Conservation (phyloP, 2,888 invertebrate genomes). For the Meganola albula region DNA sequence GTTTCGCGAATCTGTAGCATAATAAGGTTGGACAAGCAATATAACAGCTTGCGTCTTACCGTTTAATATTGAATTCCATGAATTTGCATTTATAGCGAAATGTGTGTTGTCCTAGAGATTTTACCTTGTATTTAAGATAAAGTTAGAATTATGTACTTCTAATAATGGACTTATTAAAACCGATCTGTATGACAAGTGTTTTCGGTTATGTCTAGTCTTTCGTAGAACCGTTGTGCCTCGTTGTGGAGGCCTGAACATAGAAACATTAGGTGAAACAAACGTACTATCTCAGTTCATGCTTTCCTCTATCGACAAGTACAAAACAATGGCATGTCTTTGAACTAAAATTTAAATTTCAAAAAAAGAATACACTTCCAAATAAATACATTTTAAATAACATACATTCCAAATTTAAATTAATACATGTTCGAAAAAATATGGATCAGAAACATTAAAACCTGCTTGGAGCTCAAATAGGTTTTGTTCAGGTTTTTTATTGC, state of each 20-base stretch:
- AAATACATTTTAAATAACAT: too few relatives aligned
- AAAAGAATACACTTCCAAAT: too few relatives aligned
- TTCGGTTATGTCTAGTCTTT: slow-evolving; percentile 65
- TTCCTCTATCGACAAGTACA: slow-evolving; percentile 69
- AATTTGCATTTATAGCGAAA: slow-evolving; percentile 78
- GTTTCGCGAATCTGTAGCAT: slow-evolving; percentile 64
- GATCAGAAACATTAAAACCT: too few relatives aligned
- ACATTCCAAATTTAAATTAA: too few relatives aligned
- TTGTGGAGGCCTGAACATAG: slow-evolving; percentile 39
- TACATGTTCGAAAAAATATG: too few relatives aligned
- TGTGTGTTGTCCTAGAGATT: slow-evolving; percentile 75
- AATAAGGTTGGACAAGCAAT: slow-evolving; percentile 61
- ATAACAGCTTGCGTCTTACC: slow-evolving; percentile 49
- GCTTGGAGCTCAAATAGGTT: too few relatives aligned
- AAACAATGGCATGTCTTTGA: slow-evolving; percentile 62
- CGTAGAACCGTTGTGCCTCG: slow-evolving; percentile 43
- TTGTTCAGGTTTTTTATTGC: too few relatives aligned
- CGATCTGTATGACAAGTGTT: slow-evolving; percentile 59
- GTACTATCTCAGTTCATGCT: slow-evolving; percentile 42
- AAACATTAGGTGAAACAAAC: slow-evolving; percentile 40
- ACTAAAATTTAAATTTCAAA: too few relatives aligned
- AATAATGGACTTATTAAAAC: slow-evolving; percentile 51
- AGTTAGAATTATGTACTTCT: slow-evolving; percentile 50
- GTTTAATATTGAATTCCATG: slow-evolving; percentile 74
- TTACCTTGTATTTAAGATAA: slow-evolving; percentile 72